Percentiles rank a stretch among this genome's conserved stretches.
These are phyloP conservation scores for Brachynemurus nebulosus DNA, from an alignment of 2,888 invertebrate species.

Conservation along the genomic window DNA sequence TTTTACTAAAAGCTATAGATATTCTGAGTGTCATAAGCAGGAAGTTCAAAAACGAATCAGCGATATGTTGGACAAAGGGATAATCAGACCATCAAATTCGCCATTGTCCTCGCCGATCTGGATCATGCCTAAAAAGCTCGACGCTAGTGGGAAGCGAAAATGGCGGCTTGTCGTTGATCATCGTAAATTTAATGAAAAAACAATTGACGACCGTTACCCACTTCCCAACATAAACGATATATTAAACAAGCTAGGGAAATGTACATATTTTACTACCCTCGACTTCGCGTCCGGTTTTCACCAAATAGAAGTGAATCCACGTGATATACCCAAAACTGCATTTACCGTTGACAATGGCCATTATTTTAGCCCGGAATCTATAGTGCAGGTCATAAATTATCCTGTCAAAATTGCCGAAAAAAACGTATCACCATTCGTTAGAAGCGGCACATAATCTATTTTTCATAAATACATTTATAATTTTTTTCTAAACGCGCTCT, in stretches of 20 bases:
- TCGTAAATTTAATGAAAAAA: conserved; percentile 22
- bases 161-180: conserved; percentile 23
- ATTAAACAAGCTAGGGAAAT: conserved; percentile 17
- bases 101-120: conserved; percentile 21
- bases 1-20: conserved; percentile 20
- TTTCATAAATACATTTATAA: too few relatives aligned
- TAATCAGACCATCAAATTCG: conserved; percentile 18
- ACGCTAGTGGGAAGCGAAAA: conserved; percentile 23
- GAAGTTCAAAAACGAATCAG: conserved; percentile 23
- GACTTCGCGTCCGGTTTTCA: conserved; percentile 20
- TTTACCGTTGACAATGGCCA: conserved; percentile 17
- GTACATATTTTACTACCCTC: conserved; percentile 17
- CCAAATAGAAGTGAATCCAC: conserved; percentile 17
- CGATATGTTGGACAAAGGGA: conserved; percentile 18
- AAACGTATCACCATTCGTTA: too few relatives aligned
- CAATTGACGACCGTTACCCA: conserved; percentile 22
- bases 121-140: conserved; percentile 24
- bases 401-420: too few relatives aligned
- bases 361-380: too few relatives aligned
- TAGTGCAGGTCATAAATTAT: too few relatives aligned
- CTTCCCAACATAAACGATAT: conserved; percentile 19
- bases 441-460: too few relatives aligned
- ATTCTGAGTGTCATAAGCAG: conserved; percentile 21
- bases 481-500: too few relatives aligned
- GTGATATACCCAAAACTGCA: conserved; percentile 18